Conservation (phyloP, 2,113 vertebrate species). For the Suncus etruscus region DNA sequence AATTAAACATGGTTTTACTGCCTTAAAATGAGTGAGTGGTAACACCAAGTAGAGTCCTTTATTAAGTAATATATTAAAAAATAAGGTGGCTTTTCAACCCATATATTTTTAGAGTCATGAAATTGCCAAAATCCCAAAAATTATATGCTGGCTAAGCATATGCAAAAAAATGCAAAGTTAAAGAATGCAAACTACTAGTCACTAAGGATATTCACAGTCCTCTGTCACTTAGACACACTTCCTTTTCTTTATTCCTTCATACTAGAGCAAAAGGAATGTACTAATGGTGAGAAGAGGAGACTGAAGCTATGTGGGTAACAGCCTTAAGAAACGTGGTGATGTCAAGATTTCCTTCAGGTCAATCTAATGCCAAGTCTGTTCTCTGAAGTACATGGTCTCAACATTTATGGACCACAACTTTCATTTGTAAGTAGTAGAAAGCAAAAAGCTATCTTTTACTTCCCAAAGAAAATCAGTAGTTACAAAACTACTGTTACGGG, state of each 20-base stretch:
- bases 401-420: not conserved
- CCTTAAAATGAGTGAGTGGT: not conserved
- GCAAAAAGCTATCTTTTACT: not conserved
- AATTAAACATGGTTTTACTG: not conserved
- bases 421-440: constrained; percentile 11
- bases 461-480: constrained; percentile 20
- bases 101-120: not conserved
- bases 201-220: not conserved
- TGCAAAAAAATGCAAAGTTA: constrained; percentile 10
- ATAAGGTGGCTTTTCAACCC: not conserved
- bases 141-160: not conserved
- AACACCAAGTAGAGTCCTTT: not conserved
- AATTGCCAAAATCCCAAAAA: not conserved
- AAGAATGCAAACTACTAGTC: not conserved
- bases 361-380: not conserved
- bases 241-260: not conserved
- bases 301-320: not conserved
- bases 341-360: not conserved
- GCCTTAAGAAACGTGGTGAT: not conserved
- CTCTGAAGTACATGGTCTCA: not conserved
- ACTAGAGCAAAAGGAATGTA: not conserved
- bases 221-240: not conserved
- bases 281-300: constrained; percentile 15
- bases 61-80: not conserved
- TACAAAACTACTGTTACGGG: not conserved